Evolutionary conservation across 2,797 vertebrate genomes (phyloP), one percentile per base, ranked within the genome.

Genomic region (Nannoperca obscura): DNA sequence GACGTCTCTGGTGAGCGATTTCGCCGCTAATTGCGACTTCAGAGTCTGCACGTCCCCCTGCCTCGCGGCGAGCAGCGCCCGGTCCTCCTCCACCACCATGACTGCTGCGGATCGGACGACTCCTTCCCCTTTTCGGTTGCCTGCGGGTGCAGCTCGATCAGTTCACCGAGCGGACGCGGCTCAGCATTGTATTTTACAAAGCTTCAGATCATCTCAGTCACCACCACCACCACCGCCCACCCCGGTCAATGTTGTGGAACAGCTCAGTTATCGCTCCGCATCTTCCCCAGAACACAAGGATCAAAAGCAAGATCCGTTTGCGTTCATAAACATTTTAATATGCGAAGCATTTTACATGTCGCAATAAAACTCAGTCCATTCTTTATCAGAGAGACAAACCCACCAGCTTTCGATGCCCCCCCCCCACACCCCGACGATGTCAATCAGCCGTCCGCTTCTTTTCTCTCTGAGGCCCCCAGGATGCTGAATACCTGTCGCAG

Each of bases 11-110:
- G 65, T 90, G 61, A 97, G 93, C 47, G 86, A 88, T n/a, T 96
- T 95, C 0, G 94, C 90, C 24, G 88, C 89, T 27, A 96, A 88
- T 46, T 97, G 95, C 65, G 86, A 89, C 88, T 93, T 95, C 10
- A 99, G 93, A 9, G 93, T 78, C 47, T 96, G 96, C 81, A 98
- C 84, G 73, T 99, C 97, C 0, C 97, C 97, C 71, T 95, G 96
- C 64, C 97, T 91, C 2, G 97, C 96, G 12, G 97, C 97, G 32
- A 95, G 95, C 87, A 99, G 93, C 9, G 93, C 90, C 89, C 85
- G 90, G 83, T 98, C 97, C 85, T 86, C 94, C 83, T 97, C 36
- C 88, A 94, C 91, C 63, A 95, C 95, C 97, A 98, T 97, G 76
- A 17, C 74, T 36, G 69, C 71, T 44, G 68, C 79, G 36, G 40